Conservation (phyloP, 1,140 invertebrate species). For the Paramacrobiotus metropolitanus region DNA sequence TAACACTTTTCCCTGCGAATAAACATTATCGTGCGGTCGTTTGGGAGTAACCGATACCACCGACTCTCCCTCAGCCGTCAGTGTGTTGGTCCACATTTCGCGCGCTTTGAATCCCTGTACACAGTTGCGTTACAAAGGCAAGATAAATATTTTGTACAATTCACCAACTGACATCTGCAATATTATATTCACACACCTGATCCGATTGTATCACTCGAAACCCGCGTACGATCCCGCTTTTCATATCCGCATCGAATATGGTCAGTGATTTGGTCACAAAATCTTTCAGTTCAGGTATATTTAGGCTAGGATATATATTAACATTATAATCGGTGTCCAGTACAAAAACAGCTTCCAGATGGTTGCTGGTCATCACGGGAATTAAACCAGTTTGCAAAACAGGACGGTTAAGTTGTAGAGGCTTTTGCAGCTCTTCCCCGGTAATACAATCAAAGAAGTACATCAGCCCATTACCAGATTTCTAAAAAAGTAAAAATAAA, state of each 20-base stretch:
- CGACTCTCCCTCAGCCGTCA: neutral
- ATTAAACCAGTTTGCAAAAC: constrained; percentile 45
- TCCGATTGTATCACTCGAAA: constrained; percentile 20
- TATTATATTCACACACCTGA: constrained; percentile 27
- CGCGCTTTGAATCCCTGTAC: constrained; percentile 7
- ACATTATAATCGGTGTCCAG: constrained; percentile 43
- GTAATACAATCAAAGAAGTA: constrained; percentile 64
- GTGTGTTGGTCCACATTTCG: neutral
- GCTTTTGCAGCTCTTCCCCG: constrained; percentile 27
- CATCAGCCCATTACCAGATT: constrained; percentile 42
- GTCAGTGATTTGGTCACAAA: constrained; percentile 36
- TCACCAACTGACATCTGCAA: constrained; percentile 8
- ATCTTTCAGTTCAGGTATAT: neutral
- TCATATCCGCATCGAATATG: constrained; percentile 12
- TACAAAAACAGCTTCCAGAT: constrained; percentile 48
- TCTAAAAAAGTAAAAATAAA: constrained; percentile 24
- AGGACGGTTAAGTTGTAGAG: constrained; percentile 33
- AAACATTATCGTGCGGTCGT: constrained; percentile 55
- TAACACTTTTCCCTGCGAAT: constrained; percentile 81
- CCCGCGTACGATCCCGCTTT: constrained; percentile 23
- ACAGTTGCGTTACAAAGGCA: neutral
- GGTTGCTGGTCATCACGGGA: constrained; percentile 32
- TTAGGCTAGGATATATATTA: constrained; percentile 8
- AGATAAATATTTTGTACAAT: constrained; percentile 1
- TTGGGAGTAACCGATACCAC: constrained; percentile 34